A percentile compares a stretch with the other conserved stretches of the same genome.
Conservation (phyloP, 2,797 vertebrate species). For the Brachyalestes nurse region DNA sequence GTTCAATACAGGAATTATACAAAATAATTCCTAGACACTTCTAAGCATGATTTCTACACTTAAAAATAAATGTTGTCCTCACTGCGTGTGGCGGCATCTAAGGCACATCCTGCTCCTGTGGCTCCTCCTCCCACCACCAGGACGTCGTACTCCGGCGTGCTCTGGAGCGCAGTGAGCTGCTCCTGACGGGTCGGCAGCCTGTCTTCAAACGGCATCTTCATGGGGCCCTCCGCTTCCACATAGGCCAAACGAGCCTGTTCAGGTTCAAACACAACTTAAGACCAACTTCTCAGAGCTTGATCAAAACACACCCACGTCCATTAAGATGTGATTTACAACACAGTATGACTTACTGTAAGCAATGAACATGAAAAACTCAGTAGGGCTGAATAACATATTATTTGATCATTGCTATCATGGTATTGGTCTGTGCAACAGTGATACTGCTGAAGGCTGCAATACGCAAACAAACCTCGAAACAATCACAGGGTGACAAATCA, state of each 20-base stretch:
- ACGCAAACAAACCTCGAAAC: too few relatives aligned
- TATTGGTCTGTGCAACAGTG: too few relatives aligned
- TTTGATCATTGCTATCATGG: too few relatives aligned
- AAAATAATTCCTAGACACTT: background rate
- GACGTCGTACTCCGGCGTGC: slow-evolving; percentile 86
- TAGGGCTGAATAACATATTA: too few relatives aligned
- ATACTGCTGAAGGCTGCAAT: too few relatives aligned
- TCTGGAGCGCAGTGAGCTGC: slow-evolving; percentile 79
- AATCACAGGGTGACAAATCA: too few relatives aligned
- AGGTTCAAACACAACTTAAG: slow-evolving; percentile 4
- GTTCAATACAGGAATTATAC: too few relatives aligned
- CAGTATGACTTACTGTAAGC: too few relatives aligned
- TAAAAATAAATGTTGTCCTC: slow-evolving; percentile 48
- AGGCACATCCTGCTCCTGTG: slow-evolving; percentile 93
- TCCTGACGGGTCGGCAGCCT: slow-evolving; percentile 83
- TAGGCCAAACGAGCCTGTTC: slow-evolving; percentile 79
- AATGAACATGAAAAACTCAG: too few relatives aligned
- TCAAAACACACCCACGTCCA: too few relatives aligned
- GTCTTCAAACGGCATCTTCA: slow-evolving; percentile 67
- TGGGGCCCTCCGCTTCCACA: slow-evolving; percentile 81
- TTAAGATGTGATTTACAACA: too few relatives aligned
- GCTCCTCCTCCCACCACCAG: slow-evolving; percentile 94
- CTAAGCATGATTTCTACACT: background rate
- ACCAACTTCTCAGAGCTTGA: background rate
- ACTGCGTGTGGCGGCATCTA: slow-evolving; percentile 95